Evolutionary conservation across 2,113 vertebrate species (phyloP), one percentile per base, ranked within the genome.

Genomic region (Plectropomus leopardus): DNA sequence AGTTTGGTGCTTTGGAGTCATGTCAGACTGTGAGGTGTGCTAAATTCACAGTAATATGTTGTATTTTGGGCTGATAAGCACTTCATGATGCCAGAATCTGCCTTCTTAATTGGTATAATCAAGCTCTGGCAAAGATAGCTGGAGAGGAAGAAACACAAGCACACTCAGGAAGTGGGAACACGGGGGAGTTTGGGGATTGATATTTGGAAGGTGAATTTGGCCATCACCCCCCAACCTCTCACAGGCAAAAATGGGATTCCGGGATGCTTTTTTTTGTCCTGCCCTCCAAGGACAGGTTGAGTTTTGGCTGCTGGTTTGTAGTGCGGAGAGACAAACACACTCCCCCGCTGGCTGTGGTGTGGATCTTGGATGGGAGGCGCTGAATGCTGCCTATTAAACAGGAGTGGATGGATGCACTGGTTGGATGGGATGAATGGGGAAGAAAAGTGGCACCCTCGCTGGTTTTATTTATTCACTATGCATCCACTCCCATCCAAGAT

Each of bases 391-490:
- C 55, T 60, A 54, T 88, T 78, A 81, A 78, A 74, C 51, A 54
- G 50, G 55, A 84, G 69, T 82, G 84, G 80, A 80, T 85, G 72
- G 81, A 76, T 59, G 76, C 55, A 47, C 6, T 45, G 50, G 71
- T 63, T 66, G 84, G 80, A 88, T 60, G 71, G 63, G 50, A 53
- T 82, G 88, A 71, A 83, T 77, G 54, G 67, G 34, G 69, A 64
- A 51, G 60, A 73, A 64, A 75, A 84, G 79, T 66, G 72, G 78
- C 42, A 78, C 72, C 77, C 77, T 67, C 28, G 3, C 71, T 66
- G 79, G 50, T 74, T 92, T n/a, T 88, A 90, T 89, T 89, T 86
- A 86, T 90, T 83, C 86, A 61, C 63, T 6, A 4, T 47, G 87
- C 85, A 76, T 65, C 64, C 73, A 50, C 84, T 83, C 86, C 78